Percentiles rank a stretch among this genome's conserved stretches.
These are phyloP conservation scores for Hyalella azteca DNA, from an alignment of 2,888 invertebrate genomes.

Conservation along the genomic window DNA sequence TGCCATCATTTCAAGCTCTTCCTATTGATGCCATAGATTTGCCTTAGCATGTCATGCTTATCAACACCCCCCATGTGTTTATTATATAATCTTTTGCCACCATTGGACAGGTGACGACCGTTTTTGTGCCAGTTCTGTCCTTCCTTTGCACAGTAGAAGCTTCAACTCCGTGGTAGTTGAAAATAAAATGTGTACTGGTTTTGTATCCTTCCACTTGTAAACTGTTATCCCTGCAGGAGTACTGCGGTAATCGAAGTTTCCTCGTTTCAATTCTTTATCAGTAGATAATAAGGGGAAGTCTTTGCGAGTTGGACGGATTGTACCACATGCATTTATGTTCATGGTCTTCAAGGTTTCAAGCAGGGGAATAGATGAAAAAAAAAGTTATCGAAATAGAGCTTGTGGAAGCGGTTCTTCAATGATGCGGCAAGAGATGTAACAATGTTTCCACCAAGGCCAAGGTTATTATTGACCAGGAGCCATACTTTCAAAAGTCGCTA, in stretches of 20 bases:
- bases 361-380: constrained; percentile 59
- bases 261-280: constrained; percentile 59
- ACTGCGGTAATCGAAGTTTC: constrained; percentile 59
- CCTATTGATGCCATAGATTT: no score
- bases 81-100: no score
- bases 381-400: constrained; percentile 61
- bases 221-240: constrained; percentile 58
- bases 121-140: no score
- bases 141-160: constrained; percentile 51
- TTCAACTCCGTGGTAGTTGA: constrained; percentile 60
- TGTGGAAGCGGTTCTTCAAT: neutral
- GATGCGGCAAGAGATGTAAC: constrained; percentile 47
- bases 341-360: constrained; percentile 56
- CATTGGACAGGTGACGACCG: no score
- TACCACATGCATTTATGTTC: constrained; percentile 59
- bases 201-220: constrained; percentile 60
- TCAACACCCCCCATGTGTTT: no score
- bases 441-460: neutral
- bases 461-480: neutral
- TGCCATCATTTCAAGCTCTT: no score
- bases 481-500: neutral
- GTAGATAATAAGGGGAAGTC: constrained; percentile 54
- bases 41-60: no score
- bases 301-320: constrained; percentile 58
- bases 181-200: constrained; percentile 59